phyloP scores from a whole-genome alignment of 2,113 vertebrate genomes.

The Murina feae region DNA sequence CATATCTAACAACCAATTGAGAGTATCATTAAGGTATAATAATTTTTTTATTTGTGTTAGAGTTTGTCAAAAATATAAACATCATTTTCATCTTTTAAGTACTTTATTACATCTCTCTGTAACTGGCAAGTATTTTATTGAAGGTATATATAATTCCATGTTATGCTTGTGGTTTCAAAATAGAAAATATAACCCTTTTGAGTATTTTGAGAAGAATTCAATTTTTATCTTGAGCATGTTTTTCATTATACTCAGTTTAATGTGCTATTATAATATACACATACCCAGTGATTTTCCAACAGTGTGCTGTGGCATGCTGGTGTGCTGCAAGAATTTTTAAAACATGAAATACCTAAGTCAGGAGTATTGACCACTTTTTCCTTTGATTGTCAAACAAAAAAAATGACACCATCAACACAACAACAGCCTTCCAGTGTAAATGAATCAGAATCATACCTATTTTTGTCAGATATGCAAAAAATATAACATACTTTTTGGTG shows the following conservation, averaged over 20 bases:
- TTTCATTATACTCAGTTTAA: constrained; percentile 66
- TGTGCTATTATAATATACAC: constrained; percentile 67
- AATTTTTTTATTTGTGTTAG: constrained; percentile 30
- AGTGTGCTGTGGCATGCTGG: no score
- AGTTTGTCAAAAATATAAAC: constrained; percentile 45
- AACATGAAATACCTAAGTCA: neutral
- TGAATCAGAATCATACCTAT: neutral
- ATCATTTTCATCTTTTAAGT: constrained; percentile 18
- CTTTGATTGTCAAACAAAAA: neutral
- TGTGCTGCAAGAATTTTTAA: neutral
- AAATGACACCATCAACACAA: neutral
- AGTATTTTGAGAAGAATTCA: constrained; percentile 46
- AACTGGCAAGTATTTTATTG: constrained; percentile 49
- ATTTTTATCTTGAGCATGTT: constrained; percentile 52
- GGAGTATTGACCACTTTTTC: neutral
- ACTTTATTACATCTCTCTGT: constrained; percentile 13
- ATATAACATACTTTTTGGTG: neutral
- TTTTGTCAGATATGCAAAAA: neutral
- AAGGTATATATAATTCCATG: constrained; percentile 27
- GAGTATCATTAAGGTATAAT: constrained; percentile 3
- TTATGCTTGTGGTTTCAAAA: constrained; percentile 60
- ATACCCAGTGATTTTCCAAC: neutral
- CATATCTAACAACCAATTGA: constrained; percentile 13
- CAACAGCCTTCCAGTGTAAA: neutral
- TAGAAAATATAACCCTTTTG: constrained; percentile 59